Conservation (phyloP, 2,113 vertebrate genomes). For the Melanerpes formicivorus region DNA sequence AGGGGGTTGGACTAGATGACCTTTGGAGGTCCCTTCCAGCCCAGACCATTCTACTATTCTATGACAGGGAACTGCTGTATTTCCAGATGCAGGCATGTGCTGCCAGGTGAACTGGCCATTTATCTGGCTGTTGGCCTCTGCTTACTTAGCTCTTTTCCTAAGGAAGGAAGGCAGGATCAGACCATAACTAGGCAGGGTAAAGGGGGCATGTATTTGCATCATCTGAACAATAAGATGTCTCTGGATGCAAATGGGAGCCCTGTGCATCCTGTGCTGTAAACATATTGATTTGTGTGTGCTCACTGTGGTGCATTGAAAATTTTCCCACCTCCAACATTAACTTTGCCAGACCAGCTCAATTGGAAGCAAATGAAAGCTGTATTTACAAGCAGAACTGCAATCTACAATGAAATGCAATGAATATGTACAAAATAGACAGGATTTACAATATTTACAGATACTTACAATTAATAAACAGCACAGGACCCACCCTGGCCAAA, state of each 20-base stretch:
- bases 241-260: conserved; percentile 19
- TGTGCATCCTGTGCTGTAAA: not conserved
- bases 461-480: too few species aligned
- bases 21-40: too few species aligned
- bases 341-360: too few species aligned
- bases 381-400: too few species aligned
- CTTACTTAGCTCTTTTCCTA: not conserved
- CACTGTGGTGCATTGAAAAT: not conserved
- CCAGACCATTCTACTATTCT: too few species aligned
- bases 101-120: not conserved
- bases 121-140: not conserved
- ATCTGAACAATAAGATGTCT: conserved; percentile 11
- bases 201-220: not conserved
- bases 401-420: too few species aligned
- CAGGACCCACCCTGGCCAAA: too few species aligned
- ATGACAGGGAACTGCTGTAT: not conserved
- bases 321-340: too few species aligned
- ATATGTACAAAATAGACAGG: too few species aligned
- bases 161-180: not conserved
- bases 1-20: too few species aligned
- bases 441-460: too few species aligned
- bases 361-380: too few species aligned
- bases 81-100: not conserved
- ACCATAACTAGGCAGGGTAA: not conserved
- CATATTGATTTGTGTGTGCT: conserved; percentile 51